phyloP scores from a whole-genome alignment of 92 coral and sea anemone genomes.

The Phenganax stokvisi region DNA sequence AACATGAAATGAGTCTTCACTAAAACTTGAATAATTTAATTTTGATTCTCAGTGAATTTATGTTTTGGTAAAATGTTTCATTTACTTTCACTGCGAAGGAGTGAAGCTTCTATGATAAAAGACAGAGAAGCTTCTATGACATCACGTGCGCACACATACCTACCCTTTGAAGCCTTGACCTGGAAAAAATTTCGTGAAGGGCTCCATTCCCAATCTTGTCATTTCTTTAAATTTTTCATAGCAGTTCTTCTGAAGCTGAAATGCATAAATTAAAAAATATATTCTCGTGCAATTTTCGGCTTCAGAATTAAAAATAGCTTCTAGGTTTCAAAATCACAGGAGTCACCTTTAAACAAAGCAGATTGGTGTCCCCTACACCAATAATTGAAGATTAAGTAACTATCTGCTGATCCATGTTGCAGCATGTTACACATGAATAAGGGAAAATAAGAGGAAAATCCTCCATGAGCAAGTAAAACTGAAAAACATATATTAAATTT shows the following conservation, averaged over 20 bases:
- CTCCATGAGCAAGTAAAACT: slow-evolving; percentile 29
- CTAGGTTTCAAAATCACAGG: neutral
- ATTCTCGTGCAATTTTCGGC: neutral
- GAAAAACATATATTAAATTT: neutral
- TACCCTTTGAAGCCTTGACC: neutral
- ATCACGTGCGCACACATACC: neutral
- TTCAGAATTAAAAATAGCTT: neutral
- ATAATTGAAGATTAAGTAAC: neutral
- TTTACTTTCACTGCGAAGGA: too few relatives aligned
- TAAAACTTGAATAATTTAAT: too few relatives aligned
- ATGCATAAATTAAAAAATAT: neutral
- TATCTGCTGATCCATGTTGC: neutral
- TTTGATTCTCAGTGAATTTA: too few relatives aligned
- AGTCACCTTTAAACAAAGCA: slow-evolving; percentile 22
- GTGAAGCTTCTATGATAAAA: too few relatives aligned
- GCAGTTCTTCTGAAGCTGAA: neutral
- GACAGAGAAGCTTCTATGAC: too few relatives aligned
- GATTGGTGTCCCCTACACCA: slow-evolving; percentile 10
- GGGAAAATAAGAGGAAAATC: slow-evolving; percentile 10
- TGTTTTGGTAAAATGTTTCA: too few relatives aligned
- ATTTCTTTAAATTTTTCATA: neutral
- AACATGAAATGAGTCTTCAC: too few relatives aligned
- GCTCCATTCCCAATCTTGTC: neutral
- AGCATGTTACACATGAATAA: neutral
- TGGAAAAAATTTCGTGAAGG: neutral